phyloP scores from a whole-genome alignment of 2,888 invertebrate species.

The Drosophila recens region DNA sequence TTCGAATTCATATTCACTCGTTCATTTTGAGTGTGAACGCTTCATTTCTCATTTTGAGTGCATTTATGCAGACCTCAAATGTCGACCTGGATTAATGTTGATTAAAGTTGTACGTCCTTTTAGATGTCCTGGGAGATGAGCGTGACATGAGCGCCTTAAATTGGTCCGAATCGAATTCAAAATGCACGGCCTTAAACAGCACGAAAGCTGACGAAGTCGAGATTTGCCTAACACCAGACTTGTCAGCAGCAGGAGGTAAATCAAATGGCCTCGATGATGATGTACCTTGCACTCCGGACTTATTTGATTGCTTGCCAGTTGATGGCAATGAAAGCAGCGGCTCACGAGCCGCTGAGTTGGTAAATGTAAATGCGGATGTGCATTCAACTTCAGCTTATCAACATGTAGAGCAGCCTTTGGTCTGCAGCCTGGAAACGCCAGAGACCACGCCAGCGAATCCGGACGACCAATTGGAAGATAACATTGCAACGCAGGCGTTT shows the following conservation, averaged over 20 bases:
- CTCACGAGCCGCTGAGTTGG: conserved; percentile 6
- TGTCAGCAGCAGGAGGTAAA: conserved; percentile 14
- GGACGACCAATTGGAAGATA: conserved; percentile 25
- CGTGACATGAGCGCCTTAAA: conserved; percentile 55
- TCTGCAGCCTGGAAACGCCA: conserved; percentile 50
- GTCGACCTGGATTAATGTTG: neutral
- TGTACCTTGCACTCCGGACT: conserved; percentile 61
- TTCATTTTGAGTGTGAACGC: no score
- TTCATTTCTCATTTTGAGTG: no score
- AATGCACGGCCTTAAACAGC: conserved; percentile 58
- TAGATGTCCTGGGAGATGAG: conserved; percentile 29
- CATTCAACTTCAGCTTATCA: conserved; percentile 2
- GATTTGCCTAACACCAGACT: conserved; percentile 50
- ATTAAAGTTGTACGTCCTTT: neutral
- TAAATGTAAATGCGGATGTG: neutral
- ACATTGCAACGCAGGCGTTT: conserved; percentile 37
- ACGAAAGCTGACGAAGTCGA: conserved; percentile 28
- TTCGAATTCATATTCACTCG: no score
- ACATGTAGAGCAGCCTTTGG: conserved; percentile 28
- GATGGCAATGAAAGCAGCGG: neutral
- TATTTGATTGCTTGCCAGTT: conserved; percentile 37
- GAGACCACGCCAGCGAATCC: conserved; percentile 23
- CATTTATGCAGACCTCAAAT: no score
- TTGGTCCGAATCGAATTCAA: conserved; percentile 57
- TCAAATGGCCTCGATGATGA: neutral